Evolutionary conservation across 2,113 vertebrate species (phyloP).

Genomic region (Alligator mississippiensis): DNA sequence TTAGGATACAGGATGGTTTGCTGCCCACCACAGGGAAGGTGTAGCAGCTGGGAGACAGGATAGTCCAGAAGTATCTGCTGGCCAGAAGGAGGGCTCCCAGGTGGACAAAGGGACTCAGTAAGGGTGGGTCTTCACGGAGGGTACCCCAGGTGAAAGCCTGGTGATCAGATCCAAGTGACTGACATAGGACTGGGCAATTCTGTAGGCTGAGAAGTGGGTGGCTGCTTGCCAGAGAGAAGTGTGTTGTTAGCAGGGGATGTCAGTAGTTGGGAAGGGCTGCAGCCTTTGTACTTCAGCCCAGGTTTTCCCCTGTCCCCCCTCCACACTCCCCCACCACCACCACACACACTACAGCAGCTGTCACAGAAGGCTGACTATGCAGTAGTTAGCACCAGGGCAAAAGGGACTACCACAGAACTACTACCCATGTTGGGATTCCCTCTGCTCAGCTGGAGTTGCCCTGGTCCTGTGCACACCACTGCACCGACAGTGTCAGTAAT

Average conservation of each 20-base stretch:
- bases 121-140: too few species aligned
- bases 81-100: not conserved
- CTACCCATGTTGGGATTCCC: not conserved
- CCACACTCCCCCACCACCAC: too few species aligned
- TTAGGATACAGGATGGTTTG: not conserved
- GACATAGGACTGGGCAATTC: not conserved
- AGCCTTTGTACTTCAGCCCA: too few species aligned
- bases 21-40: too few species aligned
- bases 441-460: not conserved
- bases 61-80: too few species aligned
- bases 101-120: too few species aligned
- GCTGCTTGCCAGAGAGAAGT: not conserved
- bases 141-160: not conserved
- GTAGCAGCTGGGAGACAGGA: too few species aligned
- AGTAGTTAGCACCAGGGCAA: not conserved
- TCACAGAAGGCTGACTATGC: not conserved
- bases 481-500: not conserved
- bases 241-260: too few species aligned
- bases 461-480: not conserved
- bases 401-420: rapidly evolving
- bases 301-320: too few species aligned
- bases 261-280: rapidly evolving
- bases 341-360: not conserved
- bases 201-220: not conserved
- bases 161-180: not conserved